Base-by-base conservation (phyloP, 1,140 invertebrate genomes). In the Drosophila truncata region DNA sequence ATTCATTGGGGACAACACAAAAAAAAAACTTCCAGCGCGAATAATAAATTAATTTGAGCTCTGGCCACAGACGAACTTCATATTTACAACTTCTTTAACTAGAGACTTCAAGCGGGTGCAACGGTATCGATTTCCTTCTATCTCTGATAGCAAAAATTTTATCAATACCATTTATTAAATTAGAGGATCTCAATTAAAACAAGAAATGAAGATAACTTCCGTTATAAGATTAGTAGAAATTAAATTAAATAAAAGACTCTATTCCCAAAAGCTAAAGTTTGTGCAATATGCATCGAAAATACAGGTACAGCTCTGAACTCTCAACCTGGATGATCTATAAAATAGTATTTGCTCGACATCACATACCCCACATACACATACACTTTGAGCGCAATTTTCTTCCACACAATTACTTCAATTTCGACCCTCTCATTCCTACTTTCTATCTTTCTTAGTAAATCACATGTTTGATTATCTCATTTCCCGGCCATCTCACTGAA, bases 21-120 rank as follows among this genome's bases (percentile, higher is more conserved):
- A 65, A 16, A 61, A 62, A 57, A 81, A 80, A 81, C 31, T 65
- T 83, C 47, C 44, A 59, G 37, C 62, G 23, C 39, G 14, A 84
- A 84, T 80, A 84, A 85, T 80, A 71, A 81, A 85, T 85, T 84
- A 85, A 85, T 84, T 85, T 73, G 35, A 84, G 55, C 81, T 76
- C 76, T 67, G 52, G 76, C 65, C 71, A 46, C 63, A 80, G 69
- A 50, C 47, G 35, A 46, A 49, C 52, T 72, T 47, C 39, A 37
- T 13, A 7, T 23, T 8, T 23, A 46, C 23, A 13, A 46, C 13
- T 29, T n/a, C 49, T 16, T 11, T 18, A n/a, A n/a, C n/a, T n/a
- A n/a, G n/a, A n/a, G n/a, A n/a, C n/a, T n/a, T n/a, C n/a, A n/a
- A n/a, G n/a, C n/a, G n/a, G n/a, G n/a, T n/a, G n/a, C n/a, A n/a